Evolutionary conservation across 2,113 vertebrate species (phyloP).

Genomic region (Gallinago media): DNA sequence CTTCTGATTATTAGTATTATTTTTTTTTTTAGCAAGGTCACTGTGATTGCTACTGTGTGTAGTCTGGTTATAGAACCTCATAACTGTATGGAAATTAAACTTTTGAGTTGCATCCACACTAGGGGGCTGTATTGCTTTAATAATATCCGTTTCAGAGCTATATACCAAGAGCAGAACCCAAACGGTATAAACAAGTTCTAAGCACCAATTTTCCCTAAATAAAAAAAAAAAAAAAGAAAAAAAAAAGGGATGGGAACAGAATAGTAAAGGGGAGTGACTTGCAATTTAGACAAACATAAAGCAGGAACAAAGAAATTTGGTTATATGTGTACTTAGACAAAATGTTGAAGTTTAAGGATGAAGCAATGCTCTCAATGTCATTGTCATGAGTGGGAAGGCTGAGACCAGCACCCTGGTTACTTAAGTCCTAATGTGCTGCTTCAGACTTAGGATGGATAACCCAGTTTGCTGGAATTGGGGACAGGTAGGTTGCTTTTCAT

Average conservation of each 20-base stretch:
- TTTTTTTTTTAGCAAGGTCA: neutral
- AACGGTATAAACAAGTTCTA: neutral
- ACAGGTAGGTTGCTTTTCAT: neutral
- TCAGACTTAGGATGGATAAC: neutral
- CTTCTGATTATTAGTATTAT: neutral
- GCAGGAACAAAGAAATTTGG: neutral
- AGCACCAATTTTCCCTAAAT: neutral
- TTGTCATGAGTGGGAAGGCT: neutral
- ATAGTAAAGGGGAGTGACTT: neutral
- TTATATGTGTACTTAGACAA: neutral
- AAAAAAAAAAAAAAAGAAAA: neutral
- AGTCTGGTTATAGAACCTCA: neutral
- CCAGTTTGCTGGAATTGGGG: neutral
- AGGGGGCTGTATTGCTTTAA: slow-evolving; percentile 50
- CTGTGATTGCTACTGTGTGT: neutral
- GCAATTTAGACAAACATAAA: neutral
- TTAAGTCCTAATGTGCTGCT: accelerated
- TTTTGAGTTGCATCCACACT: neutral
- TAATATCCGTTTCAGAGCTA: neutral
- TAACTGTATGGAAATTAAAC: neutral
- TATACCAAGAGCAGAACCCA: neutral
- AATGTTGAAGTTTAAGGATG: neutral
- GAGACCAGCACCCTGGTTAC: neutral
- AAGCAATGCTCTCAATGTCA: neutral
- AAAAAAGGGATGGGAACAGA: neutral